Base-by-base conservation (phyloP, 2,888 invertebrate genomes). In the Parapristionchus giblindavisi region DNA sequence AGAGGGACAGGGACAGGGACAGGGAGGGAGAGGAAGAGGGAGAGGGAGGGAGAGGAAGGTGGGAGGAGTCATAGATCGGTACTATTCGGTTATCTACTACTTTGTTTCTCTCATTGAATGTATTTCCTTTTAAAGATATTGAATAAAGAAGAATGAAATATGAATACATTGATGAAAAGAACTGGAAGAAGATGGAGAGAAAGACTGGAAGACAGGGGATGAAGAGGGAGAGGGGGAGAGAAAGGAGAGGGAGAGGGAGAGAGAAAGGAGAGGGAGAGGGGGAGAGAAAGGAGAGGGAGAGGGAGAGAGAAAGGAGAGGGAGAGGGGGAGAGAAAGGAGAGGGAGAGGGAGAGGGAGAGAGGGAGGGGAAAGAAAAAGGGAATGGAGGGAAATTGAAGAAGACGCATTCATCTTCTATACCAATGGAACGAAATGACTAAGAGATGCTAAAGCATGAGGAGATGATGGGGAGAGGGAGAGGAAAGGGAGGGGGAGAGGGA, bases 261-360 rank as follows among this genome's bases (percentile, higher is more conserved):
- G 66, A 66, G 66, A 66, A 34, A 36, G 34, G 51, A 51, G n/a
- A n/a, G 34, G 66, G 51, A 36, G 6, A 36, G 17, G 65, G 43
- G 40, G 65, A 6, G 51, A 51, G 66, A 51, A 51, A 34, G 66
- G 27, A 8, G 54, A 54, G 38, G 40, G 70, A 70, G 54, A 36
- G 38, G 38, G 40, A 34, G 68, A 27, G 51, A 68, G 66, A 70
- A 70, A 38, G 54, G 38, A 43, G 54, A 38, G 70, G 32, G 38
- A 34, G 24, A 21, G 66, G 34, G 24, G 24, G 40, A 54, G 27
- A 36, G 54, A 6, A 36, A 24, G 24, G 52, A 29, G 40, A 29
- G 27, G 43, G 27, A 14, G 40, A 43, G 5, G 24, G 65, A 52
- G 68, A 36, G 52, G n/a, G 36, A n/a, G 34, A 52, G 68, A 66